Conservation (phyloP, 37 sponge, comb jelly and placozoan genomes). For the Chondrilla cf. caribensis region DNA sequence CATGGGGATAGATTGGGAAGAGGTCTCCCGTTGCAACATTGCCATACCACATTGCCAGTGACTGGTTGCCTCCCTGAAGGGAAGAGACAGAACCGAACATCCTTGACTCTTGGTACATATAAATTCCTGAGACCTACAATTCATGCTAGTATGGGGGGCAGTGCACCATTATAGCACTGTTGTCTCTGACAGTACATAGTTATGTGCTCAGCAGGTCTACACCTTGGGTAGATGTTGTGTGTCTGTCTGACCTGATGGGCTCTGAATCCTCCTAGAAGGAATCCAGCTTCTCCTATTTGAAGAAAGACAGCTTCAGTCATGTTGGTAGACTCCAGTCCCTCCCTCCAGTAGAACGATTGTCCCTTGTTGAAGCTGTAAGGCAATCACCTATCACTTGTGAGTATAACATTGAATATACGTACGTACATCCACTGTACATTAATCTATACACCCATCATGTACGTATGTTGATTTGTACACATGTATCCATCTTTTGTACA, state of each 20-base stretch:
- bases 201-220: too few species aligned
- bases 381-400: neutral
- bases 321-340: neutral
- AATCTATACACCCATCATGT: too few species aligned
- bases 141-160: too few species aligned
- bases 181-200: too few species aligned
- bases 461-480: too few species aligned
- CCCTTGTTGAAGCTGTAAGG: neutral
- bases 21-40: neutral
- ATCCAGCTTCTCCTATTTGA: neutral
- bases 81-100: slow-evolving; percentile 14
- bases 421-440: too few species aligned
- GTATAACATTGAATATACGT: neutral
- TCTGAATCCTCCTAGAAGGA: neutral
- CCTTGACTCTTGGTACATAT: too few species aligned
- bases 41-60: neutral
- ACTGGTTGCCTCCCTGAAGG: too few species aligned
- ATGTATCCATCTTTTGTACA: too few species aligned
- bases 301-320: neutral
- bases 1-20: neutral
- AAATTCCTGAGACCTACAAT: too few species aligned
- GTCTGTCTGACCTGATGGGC: neutral
- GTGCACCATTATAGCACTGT: too few species aligned
- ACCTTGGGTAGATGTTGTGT: too few species aligned
- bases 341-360: neutral